Evolutionary conservation across 2,113 vertebrate species (phyloP), one percentile per base, ranked within the genome.

Genomic region (Lipophrys pholis): DNA sequence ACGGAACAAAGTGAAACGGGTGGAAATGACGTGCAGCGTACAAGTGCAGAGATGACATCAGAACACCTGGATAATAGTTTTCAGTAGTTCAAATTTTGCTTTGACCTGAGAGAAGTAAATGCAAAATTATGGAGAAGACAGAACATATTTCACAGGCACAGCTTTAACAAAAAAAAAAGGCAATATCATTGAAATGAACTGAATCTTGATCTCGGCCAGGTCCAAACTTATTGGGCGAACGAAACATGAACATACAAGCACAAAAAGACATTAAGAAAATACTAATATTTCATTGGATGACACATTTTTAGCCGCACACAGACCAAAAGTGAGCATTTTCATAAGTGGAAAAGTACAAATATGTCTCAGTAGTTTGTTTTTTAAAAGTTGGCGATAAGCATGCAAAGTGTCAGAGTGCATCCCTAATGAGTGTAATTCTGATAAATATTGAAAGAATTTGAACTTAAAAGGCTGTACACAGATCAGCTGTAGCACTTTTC

Each of bases 401-500:
- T 86, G 81, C 76, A 82, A 85, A 81, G 64, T 83, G 66, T 78
- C 54, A 49, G 50, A 82, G 73, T 83, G 81, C 78, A 75, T 76
- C 42, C 54, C 40, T 8, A 67, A 14, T 0, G n/a, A 11, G n/a
- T 52, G 9, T 21, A 15, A 17, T 62, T 64, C 42, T 39, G 14
- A 53, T 64, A 69, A 40, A 54, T 36, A 50, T 57, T 69, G 54
- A 3, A 8, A 21, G 46, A 45, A 59, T 40, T 63, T 54, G 63
- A 11, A 9, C 66, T n/a, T 63, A 81, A 60, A 60, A 56, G 15
- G 6, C 42, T 46, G 46, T 66, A 46, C 58, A 40, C 14, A 57
- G 76, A 84, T 80, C 51, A 81, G 14, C 16, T 43, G 63, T 62
- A 70, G 73, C 79, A 75, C 78, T 79, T 87, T 48, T 51, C 8